Conservation (phyloP, 2,113 vertebrate species). For the Dipodomys merriami region DNA sequence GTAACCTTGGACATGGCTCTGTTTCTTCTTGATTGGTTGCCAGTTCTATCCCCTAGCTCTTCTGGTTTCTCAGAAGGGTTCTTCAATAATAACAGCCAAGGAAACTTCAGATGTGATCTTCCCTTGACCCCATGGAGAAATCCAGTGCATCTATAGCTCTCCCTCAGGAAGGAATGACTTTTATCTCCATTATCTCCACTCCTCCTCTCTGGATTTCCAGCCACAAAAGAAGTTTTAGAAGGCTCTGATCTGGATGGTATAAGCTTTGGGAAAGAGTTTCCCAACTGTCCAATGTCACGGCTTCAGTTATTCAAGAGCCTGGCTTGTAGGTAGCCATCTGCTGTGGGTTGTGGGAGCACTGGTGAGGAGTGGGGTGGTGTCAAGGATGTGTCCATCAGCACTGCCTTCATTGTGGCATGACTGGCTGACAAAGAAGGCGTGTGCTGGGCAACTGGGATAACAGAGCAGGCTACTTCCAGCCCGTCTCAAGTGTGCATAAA, state of each 20-base stretch:
- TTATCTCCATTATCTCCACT: too few relatives aligned
- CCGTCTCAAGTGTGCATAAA: not conserved
- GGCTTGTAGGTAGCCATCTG: not conserved
- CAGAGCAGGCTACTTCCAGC: not conserved
- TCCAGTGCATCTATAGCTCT: not conserved
- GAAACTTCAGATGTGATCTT: not conserved
- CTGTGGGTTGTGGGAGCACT: not conserved
- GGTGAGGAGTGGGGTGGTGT: not conserved
- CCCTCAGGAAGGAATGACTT: not conserved
- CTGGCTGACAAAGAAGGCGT: too few relatives aligned
- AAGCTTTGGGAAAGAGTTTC: not conserved
- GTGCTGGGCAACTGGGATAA: rapidly evolving
- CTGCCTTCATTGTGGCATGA: too few relatives aligned
- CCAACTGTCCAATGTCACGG: not conserved
- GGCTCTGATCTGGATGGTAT: not conserved
- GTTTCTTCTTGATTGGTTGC: not conserved
- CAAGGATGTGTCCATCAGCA: rapidly evolving
- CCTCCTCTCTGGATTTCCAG: not conserved
- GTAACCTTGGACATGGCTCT: too few relatives aligned
- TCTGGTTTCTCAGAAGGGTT: not conserved
- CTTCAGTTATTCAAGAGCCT: too few relatives aligned
- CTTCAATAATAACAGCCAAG: too few relatives aligned
- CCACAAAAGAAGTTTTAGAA: not conserved
- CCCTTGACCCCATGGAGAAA: rapidly evolving
- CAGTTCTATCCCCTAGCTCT: rapidly evolving